Evolutionary conservation across 1,140 invertebrate species (phyloP), one percentile per base, ranked within the genome.

Genomic region (Drosophila littoralis): DNA sequence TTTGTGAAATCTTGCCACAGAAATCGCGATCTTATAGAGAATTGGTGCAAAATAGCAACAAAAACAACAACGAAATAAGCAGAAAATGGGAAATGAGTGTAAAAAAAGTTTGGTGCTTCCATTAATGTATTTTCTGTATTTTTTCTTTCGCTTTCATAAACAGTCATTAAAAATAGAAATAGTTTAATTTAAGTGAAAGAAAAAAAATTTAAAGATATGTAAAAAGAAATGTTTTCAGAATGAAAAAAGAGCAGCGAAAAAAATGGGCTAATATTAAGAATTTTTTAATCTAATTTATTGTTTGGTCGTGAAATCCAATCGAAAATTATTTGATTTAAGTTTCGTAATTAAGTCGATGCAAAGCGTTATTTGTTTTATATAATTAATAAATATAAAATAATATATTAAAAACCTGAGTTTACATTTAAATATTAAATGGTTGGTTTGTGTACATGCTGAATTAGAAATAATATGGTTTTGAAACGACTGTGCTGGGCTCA

Each of bases 1-100:
- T 79, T 89, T 79, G 85, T 79, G 71, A 90, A 89, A 90, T 89
- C 84, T 89, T 89, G 84, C 84, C 84, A 90, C 65, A 84, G 51
- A 84, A 68, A 83, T 68, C 74, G 46, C 71, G 69, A 79, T 70
- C 65, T 63, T 55, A 36, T 64, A 77, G 51, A 73, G 48, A 86
- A 75, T 74, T 61, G 84, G 77, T 88, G 84, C 84, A 61, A 79
- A 66, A 38, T 17, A 52, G 43, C 33, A 57, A 35, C 46, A 70
- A 61, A 13, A 50, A 54, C 57, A 57, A 12, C 12, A 45, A 55
- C 51, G 35, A 58, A n/a, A 60, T 28, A 15, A 59, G 6, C 28
- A 60, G 35, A 36, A 42, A 55, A 46, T 15, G 32, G 17, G 7
- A 43, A 43, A 43, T 43, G 15, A 52, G 38, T 36, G 61, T 48